Evolutionary conservation across 2,888 invertebrate genomes (phyloP).

Genomic region (Pyrochroa serraticornis): DNA sequence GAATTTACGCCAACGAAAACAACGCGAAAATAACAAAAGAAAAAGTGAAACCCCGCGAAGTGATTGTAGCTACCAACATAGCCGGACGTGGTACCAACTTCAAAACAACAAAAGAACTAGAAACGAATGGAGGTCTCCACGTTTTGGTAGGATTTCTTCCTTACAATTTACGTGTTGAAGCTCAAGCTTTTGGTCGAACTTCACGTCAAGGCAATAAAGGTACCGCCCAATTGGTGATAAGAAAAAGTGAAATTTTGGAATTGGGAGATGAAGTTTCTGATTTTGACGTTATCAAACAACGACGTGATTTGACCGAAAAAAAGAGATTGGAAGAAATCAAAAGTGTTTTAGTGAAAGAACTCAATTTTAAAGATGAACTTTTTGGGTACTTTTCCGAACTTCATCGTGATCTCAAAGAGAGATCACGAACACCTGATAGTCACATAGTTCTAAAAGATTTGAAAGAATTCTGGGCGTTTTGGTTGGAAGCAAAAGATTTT

Average conservation of each 20-base stretch:
- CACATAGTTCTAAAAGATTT: conserved; percentile 10
- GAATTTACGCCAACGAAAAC: conserved; percentile 29
- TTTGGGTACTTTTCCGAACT: neutral
- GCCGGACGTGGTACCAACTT: conserved; percentile 19
- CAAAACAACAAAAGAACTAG: conserved; percentile 34
- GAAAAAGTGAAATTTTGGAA: conserved; percentile 11
- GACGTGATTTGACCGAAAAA: neutral
- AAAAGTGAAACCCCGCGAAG: conserved; percentile 6
- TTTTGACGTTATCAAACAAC: neutral
- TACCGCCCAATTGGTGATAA: conserved; percentile 43
- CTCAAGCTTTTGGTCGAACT: conserved; percentile 54
- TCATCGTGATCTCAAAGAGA: neutral
- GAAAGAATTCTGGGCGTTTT: conserved; percentile 26
- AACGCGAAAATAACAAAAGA: conserved; percentile 22
- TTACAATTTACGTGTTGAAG: conserved; percentile 50
- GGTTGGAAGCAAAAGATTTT: conserved; percentile 12
- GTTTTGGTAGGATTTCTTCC: conserved; percentile 54
- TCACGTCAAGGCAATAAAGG: conserved; percentile 52
- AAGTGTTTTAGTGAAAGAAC: conserved; percentile 2
- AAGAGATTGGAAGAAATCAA: conserved; percentile 8
- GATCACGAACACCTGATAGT: neutral
- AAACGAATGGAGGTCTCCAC: conserved; percentile 50
- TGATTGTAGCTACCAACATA: conserved; percentile 17
- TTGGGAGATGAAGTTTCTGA: neutral
- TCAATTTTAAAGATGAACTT: conserved; percentile 5